phyloP scores from a whole-genome alignment of 1,140 invertebrate species.

The Musca domestica region DNA sequence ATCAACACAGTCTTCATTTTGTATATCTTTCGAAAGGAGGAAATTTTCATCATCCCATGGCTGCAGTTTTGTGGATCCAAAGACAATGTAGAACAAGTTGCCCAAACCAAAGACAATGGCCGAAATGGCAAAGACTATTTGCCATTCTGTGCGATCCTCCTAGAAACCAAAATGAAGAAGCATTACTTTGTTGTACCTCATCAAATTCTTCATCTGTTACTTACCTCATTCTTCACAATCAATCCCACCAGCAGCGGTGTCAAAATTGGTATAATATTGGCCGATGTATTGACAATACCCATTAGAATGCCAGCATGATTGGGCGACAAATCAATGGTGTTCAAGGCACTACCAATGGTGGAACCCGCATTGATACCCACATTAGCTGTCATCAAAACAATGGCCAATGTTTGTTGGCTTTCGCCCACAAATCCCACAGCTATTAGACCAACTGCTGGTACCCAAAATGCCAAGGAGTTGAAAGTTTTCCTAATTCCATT shows the following conservation, averaged over 20 bases:
- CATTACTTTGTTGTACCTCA: no score
- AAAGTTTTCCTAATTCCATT: slow-evolving; percentile 63
- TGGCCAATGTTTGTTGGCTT: slow-evolving; percentile 58
- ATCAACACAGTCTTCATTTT: neutral
- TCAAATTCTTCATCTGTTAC: slow-evolving; percentile 48
- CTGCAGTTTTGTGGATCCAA: slow-evolving; percentile 57
- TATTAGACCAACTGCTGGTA: slow-evolving; percentile 64
- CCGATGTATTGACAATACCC: slow-evolving; percentile 72
- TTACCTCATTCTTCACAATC: slow-evolving; percentile 65
- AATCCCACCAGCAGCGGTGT: slow-evolving; percentile 65
- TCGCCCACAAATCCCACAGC: slow-evolving; percentile 62
- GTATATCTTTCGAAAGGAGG: slow-evolving; percentile 49
- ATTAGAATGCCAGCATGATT: slow-evolving; percentile 71
- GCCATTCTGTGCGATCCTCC: slow-evolving; percentile 64
- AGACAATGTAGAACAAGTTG: slow-evolving; percentile 69
- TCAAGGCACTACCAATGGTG: slow-evolving; percentile 67
- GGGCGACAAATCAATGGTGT: slow-evolving; percentile 73
- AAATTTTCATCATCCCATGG: slow-evolving; percentile 58
- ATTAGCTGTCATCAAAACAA: slow-evolving; percentile 64
- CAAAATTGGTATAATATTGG: slow-evolving; percentile 70
- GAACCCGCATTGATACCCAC: slow-evolving; percentile 77
- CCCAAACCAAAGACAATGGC: slow-evolving; percentile 67
- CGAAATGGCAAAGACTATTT: slow-evolving; percentile 73
- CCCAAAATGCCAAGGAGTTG: slow-evolving; percentile 62
- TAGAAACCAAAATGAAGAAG: slow-evolving; percentile 36